A percentile compares a stretch with the other conserved stretches of the same genome.
Evolutionary conservation across 2,113 vertebrate species (phyloP).

Genomic region (Falco punctatus): DNA sequence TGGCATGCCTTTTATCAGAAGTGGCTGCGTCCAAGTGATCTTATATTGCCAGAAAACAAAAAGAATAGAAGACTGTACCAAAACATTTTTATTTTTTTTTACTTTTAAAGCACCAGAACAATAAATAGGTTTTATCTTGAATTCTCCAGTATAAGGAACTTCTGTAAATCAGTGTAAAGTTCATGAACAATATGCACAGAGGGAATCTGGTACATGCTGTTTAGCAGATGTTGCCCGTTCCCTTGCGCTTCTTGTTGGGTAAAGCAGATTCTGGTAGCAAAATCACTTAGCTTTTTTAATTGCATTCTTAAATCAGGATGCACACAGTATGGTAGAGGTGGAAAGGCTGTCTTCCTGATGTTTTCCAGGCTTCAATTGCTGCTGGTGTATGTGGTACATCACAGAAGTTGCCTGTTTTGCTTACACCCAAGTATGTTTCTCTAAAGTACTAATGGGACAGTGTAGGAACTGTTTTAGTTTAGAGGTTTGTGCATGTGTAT

Average conservation of each 20-base stretch:
- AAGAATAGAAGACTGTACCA: background rate
- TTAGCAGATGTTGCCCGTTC: background rate
- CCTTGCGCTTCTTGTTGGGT: background rate
- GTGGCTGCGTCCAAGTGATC: background rate
- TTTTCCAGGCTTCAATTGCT: background rate
- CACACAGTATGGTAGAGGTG: fast-evolving
- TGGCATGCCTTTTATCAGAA: background rate
- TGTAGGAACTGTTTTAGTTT: background rate
- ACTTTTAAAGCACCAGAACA: background rate
- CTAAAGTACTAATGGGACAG: background rate
- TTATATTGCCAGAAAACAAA: background rate
- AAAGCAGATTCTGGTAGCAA: background rate
- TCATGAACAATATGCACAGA: background rate
- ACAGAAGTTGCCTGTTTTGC: background rate
- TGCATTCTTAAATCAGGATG: background rate
- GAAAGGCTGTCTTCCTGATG: background rate
- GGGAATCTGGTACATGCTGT: background rate
- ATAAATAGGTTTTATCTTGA: background rate
- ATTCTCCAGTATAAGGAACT: background rate
- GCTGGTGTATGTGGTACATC: background rate
- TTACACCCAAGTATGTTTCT: background rate
- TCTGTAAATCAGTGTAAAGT: background rate
- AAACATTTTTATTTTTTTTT: background rate
- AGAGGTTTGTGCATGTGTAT: background rate
- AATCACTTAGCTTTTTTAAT: background rate